Evolutionary conservation across 2,113 vertebrate genomes (phyloP).

Genomic region (Crocuta crocuta): DNA sequence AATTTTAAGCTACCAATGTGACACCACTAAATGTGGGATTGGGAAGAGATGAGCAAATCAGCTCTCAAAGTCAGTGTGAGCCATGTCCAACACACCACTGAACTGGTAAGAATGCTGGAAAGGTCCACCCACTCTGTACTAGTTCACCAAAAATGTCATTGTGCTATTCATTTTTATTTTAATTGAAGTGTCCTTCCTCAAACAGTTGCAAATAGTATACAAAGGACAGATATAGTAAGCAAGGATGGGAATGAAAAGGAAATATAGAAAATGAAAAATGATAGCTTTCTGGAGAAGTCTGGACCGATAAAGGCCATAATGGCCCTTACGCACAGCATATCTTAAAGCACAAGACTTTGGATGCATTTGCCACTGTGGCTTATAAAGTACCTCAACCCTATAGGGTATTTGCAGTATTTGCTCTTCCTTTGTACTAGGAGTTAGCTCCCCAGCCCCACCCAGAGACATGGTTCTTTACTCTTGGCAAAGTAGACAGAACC

Average conservation of each 20-base stretch:
- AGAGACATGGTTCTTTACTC: neutral
- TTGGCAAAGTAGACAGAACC: neutral
- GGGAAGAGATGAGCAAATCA: neutral
- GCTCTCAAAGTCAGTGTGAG: neutral
- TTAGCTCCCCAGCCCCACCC: neutral
- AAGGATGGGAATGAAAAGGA: neutral
- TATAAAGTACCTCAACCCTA: neutral
- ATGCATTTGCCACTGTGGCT: neutral
- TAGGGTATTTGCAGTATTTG: neutral
- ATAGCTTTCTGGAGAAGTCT: neutral
- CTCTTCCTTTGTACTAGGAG: neutral
- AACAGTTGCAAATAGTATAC: neutral
- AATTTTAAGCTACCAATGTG: neutral
- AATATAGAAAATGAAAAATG: neutral
- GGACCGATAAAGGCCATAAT: neutral
- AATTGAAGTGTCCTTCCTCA: neutral
- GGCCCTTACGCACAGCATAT: neutral
- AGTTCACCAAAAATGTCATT: neutral
- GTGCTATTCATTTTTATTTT: neutral
- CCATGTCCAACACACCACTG: neutral
- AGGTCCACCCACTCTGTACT: neutral
- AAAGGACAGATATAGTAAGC: neutral
- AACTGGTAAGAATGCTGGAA: neutral
- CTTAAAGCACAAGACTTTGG: neutral
- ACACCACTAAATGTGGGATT: neutral